These are phyloP conservation scores for Catostomus latipinnis DNA, from an alignment of 2,797 vertebrate species.

Conservation along the genomic window DNA sequence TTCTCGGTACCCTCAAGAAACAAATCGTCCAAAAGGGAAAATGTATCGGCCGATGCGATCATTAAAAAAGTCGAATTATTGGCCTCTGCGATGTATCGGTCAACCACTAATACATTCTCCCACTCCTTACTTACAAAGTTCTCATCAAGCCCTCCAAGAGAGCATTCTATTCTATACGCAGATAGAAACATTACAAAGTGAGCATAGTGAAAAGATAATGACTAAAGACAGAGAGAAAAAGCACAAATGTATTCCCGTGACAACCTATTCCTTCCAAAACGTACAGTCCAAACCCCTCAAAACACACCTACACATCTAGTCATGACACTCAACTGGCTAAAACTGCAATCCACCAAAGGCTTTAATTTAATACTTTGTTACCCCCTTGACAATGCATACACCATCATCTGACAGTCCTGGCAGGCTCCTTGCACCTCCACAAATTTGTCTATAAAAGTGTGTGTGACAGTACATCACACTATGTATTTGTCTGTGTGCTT, in stretches of 20 bases:
- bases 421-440: constrained; percentile 30
- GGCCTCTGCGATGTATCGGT: too few species aligned
- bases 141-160: neutral
- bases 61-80: too few species aligned
- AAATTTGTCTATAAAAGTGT: constrained; percentile 22
- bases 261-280: neutral
- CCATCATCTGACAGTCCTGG: constrained; percentile 8
- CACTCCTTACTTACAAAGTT: neutral
- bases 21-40: too few species aligned
- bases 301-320: neutral
- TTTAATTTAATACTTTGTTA: constrained; percentile 11
- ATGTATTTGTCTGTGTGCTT: constrained; percentile 11
- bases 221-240: neutral
- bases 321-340: constrained; percentile 10
- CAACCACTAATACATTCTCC: neutral
- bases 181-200: constrained; percentile 13
- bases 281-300: neutral
- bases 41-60: too few species aligned
- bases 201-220: neutral
- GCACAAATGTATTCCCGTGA: neutral
- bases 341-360: neutral
- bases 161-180: neutral
- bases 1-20: too few species aligned
- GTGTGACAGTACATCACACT: constrained; percentile 12
- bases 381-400: neutral